Percentiles rank a stretch among this genome's conserved stretches.
These are phyloP conservation scores for Romanogobio albipinnatus DNA, from an alignment of 2,113 vertebrate species.

Conservation along the genomic window DNA sequence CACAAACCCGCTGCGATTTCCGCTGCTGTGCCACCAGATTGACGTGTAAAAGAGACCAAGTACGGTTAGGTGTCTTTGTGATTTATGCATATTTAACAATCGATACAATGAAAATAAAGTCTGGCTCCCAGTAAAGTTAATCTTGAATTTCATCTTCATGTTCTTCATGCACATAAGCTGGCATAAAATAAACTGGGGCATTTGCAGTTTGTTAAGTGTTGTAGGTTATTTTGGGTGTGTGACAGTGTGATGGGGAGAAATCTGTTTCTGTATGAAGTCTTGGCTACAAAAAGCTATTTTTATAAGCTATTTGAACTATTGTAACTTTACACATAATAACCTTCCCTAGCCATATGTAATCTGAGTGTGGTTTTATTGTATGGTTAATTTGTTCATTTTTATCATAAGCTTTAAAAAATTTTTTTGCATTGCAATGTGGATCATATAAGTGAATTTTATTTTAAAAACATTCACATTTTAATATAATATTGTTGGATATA, in stretches of 20 bases:
- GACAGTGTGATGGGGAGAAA: background rate
- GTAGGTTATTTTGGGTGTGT: background rate
- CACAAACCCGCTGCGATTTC: constrained; percentile 38
- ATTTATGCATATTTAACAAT: constrained; percentile 14
- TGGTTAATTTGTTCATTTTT: too few relatives aligned
- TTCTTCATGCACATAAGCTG: constrained; percentile 1
- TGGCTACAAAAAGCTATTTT: too few relatives aligned
- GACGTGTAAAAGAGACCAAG: constrained; percentile 26
- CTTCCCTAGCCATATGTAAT: too few relatives aligned
- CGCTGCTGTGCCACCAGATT: constrained; percentile 5
- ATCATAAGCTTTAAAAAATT: too few relatives aligned
- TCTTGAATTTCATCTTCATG: background rate
- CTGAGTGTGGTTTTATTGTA: too few relatives aligned
- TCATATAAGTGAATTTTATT: too few relatives aligned
- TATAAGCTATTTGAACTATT: too few relatives aligned
- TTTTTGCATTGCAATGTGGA: too few relatives aligned
- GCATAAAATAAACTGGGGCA: background rate
- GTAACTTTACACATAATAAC: too few relatives aligned
- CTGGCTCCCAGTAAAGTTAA: background rate
- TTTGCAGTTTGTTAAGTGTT: background rate
- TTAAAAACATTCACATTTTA: too few relatives aligned
- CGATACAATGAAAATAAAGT: background rate
- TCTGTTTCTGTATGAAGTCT: background rate
- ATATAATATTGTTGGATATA: too few relatives aligned
- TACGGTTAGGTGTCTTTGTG: constrained; percentile 16